A percentile compares a stretch with the other conserved stretches of the same genome.
These are phyloP conservation scores for Nasonovia ribisnigri DNA, from an alignment of 2,888 invertebrate species.

Conservation along the genomic window DNA sequence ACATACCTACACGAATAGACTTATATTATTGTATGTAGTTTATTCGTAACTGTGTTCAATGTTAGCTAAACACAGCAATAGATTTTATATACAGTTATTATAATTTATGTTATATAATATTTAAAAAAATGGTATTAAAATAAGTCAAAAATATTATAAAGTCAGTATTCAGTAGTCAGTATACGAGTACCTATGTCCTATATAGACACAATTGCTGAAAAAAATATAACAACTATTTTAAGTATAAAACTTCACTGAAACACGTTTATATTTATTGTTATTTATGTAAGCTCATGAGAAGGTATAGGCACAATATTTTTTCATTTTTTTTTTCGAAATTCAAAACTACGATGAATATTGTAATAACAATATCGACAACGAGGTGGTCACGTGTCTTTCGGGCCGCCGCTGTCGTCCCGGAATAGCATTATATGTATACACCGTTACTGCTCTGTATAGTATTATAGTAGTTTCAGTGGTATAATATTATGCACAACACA, in stretches of 20 bases:
- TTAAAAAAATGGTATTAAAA: background rate
- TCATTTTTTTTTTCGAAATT: background rate
- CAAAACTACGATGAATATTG: slow-evolving; percentile 16
- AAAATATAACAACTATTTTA: background rate
- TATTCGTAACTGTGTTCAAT: background rate
- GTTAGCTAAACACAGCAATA: background rate
- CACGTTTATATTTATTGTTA: background rate
- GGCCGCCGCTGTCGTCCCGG: background rate
- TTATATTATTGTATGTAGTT: background rate
- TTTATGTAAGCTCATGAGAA: slow-evolving; percentile 17
- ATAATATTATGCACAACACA: background rate
- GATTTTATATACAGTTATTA: background rate
- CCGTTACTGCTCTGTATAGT: slow-evolving; percentile 30
- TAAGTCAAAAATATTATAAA: background rate
- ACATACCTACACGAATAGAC: background rate
- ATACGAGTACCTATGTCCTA: background rate
- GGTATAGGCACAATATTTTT: background rate
- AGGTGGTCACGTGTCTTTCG: slow-evolving; percentile 48
- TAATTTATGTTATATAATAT: background rate
- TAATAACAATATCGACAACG: slow-evolving; percentile 30
- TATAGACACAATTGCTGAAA: background rate
- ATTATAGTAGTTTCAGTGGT: slow-evolving; percentile 24
- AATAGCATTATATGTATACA: slow-evolving; percentile 3
- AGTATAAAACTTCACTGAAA: background rate
- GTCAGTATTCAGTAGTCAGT: background rate